phyloP scores from a whole-genome alignment of 1,140 invertebrate genomes.

The Drosophila tristis region DNA sequence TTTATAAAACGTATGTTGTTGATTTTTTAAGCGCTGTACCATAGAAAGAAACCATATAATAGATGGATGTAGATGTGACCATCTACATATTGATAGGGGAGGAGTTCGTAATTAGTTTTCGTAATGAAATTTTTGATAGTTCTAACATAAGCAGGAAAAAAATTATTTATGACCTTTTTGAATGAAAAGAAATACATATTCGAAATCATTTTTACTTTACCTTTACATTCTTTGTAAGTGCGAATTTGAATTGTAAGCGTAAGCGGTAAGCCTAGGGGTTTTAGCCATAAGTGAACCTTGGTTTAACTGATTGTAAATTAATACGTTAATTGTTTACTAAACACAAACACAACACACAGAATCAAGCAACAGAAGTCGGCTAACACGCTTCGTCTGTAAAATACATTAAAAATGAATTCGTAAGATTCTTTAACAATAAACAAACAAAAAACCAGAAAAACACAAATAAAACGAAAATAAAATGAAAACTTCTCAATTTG shows the following conservation, averaged over 20 bases:
- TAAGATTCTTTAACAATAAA: slow-evolving; percentile 79
- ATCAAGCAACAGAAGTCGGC: slow-evolving; percentile 34
- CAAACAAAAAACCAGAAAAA: slow-evolving; percentile 56
- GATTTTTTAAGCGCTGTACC: slow-evolving; percentile 69
- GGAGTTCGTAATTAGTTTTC: slow-evolving; percentile 51
- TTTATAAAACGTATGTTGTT: slow-evolving; percentile 66
- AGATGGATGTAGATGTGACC: slow-evolving; percentile 15
- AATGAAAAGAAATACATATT: slow-evolving; percentile 34
- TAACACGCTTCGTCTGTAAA: slow-evolving; percentile 68
- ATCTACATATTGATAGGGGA: slow-evolving; percentile 25
- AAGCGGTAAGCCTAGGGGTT: slow-evolving; percentile 68
- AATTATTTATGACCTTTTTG: slow-evolving; percentile 75
- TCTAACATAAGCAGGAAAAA: slow-evolving; percentile 52
- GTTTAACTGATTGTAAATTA: slow-evolving; percentile 79
- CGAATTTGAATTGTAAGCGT: slow-evolving; percentile 71
- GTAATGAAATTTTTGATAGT: slow-evolving; percentile 49
- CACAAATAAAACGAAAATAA: slow-evolving; percentile 67
- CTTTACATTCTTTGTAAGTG: slow-evolving; percentile 68
- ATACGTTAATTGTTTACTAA: slow-evolving; percentile 82
- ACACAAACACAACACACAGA: slow-evolving; percentile 36
- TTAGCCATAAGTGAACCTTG: slow-evolving; percentile 61
- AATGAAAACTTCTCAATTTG: slow-evolving; percentile 42
- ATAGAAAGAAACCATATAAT: slow-evolving; percentile 24
- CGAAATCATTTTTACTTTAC: slow-evolving; percentile 65
- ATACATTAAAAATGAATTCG: slow-evolving; percentile 71